These are phyloP conservation scores for Archips crataeganus DNA, from an alignment of 2,888 invertebrate genomes.

Conservation along the genomic window DNA sequence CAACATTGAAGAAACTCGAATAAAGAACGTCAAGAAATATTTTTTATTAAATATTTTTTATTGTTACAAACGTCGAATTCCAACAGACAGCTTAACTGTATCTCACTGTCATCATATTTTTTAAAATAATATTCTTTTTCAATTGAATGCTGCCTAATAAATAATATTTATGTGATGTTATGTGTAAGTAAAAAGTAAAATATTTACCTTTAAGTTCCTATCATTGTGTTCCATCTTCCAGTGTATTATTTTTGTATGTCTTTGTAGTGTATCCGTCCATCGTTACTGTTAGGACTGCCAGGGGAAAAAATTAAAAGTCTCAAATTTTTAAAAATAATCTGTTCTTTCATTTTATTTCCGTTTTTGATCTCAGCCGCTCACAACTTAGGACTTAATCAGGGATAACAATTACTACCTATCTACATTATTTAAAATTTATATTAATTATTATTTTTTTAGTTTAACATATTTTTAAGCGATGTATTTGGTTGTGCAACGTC, in stretches of 20 bases:
- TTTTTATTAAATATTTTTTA: background rate
- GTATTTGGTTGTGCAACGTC: conserved; percentile 42
- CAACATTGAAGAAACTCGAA: conserved; percentile 77
- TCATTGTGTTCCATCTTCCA: background rate
- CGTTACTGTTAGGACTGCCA: conserved; percentile 11
- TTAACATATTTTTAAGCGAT: conserved; percentile 61
- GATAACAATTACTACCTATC: conserved; percentile 69
- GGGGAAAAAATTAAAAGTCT: conserved; percentile 55
- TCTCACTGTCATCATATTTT: too few relatives aligned
- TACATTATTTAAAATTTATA: conserved; percentile 54
- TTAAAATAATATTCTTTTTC: too few relatives aligned
- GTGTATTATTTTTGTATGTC: conserved; percentile 10
- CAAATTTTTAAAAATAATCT: conserved; percentile 77
- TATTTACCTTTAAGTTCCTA: background rate
- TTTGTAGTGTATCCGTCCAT: conserved; percentile 5
- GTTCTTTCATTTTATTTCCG: conserved; percentile 81
- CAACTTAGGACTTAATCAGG: conserved; percentile 68
- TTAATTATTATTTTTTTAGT: conserved; percentile 53
- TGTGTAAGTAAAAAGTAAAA: background rate
- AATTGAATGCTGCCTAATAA: background rate
- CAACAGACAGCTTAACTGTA: too few relatives aligned
- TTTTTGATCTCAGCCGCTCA: conserved; percentile 74
- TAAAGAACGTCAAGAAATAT: conserved; percentile 46
- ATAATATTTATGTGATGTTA: background rate
- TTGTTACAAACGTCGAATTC: background rate